These are phyloP conservation scores for Pocillopora damicornis DNA, from an alignment of 64 coral and sea anemone genomes.

Conservation along the genomic window DNA sequence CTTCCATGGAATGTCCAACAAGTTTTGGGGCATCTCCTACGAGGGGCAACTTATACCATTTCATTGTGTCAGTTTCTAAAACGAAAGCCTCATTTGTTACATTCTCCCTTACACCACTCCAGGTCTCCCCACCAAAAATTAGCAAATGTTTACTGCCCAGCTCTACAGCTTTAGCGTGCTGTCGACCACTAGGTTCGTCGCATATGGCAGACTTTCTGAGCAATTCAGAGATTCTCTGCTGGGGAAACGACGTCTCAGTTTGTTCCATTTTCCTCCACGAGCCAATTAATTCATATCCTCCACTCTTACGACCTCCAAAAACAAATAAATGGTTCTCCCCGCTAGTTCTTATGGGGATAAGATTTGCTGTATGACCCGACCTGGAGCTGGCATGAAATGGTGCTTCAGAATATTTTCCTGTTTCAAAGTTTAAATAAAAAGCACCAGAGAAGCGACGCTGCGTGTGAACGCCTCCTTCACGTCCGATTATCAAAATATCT, in stretches of 20 bases:
- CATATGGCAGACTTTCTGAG: constrained; percentile 55
- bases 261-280: constrained; percentile 48
- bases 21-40: constrained; percentile 53
- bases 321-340: constrained; percentile 76
- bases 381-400: constrained; percentile 70
- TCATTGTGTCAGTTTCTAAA: constrained; percentile 65
- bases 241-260: constrained; percentile 6
- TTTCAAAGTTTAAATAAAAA: constrained; percentile 84
- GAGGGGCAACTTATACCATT: constrained; percentile 51
- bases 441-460: constrained; percentile 89
- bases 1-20: constrained; percentile 85
- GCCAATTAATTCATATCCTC: constrained; percentile 73
- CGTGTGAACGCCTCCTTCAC: constrained; percentile 90
- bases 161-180: constrained; percentile 55
- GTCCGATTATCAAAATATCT: constrained; percentile 82
- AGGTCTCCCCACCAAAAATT: constrained; percentile 88
- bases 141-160: constrained; percentile 74
- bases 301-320: constrained; percentile 87
- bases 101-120: constrained; percentile 95
- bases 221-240: constrained; percentile 54
- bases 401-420: constrained; percentile 77
- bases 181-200: constrained; percentile 74
- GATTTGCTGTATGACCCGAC: constrained; percentile 84
- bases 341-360: constrained; percentile 60
- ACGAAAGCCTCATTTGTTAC: constrained; percentile 81